Evolutionary conservation across 2,113 vertebrate species (phyloP).

Genomic region (Lagopus leucura): DNA sequence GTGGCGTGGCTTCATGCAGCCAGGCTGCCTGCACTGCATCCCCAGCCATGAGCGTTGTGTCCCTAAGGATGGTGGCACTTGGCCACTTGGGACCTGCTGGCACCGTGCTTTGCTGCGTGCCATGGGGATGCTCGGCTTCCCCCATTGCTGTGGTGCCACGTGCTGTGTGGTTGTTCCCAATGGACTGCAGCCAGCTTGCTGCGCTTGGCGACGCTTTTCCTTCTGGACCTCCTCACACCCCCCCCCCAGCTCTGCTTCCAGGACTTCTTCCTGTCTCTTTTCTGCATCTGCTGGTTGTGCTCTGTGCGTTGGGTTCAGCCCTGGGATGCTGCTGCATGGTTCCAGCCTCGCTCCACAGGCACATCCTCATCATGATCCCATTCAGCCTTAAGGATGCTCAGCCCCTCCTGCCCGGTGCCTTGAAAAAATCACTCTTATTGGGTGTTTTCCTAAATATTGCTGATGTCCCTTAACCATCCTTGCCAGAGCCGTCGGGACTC

Average conservation of each 20-base stretch:
- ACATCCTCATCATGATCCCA: background rate
- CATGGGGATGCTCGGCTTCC: rapidly evolving
- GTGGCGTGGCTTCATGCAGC: too few species aligned
- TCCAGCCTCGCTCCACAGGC: background rate
- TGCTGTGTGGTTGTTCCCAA: background rate
- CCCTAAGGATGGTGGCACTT: background rate
- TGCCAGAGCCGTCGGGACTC: background rate
- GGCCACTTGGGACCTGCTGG: background rate
- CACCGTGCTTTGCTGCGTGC: background rate
- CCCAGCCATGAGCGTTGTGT: rapidly evolving
- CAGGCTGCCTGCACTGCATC: background rate
- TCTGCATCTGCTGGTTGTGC: background rate
- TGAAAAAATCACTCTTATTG: background rate
- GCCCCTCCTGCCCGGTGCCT: rapidly evolving
- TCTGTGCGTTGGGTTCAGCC: background rate
- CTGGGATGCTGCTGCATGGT: too few species aligned
- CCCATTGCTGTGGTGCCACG: background rate
- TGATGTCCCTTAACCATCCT: background rate
- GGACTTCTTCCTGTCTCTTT: background rate
- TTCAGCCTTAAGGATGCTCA: rapidly evolving
- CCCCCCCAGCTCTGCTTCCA: background rate
- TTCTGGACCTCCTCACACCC: background rate
- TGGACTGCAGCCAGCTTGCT: background rate
- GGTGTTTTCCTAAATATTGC: background rate
- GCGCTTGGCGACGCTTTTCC: background rate